Percentiles rank a stretch among this genome's conserved stretches.
Evolutionary conservation across 1,140 invertebrate genomes (phyloP).

Genomic region (Apis laboriosa): DNA sequence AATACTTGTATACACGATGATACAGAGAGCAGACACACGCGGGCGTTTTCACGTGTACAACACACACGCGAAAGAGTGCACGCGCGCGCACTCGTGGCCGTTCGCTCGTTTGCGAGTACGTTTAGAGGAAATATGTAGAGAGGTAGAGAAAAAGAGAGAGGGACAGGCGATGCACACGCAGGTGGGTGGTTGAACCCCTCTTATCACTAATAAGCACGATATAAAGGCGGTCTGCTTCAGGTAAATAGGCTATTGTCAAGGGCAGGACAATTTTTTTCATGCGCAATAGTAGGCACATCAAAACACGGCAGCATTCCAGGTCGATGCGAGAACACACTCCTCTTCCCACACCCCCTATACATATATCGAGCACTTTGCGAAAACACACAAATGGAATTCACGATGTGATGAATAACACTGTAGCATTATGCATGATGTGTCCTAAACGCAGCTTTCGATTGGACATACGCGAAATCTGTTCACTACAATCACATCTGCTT

Average conservation of each 20-base stretch:
- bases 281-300: conserved; percentile 74
- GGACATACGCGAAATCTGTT: conserved; percentile 28
- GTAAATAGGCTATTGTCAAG: conserved; percentile 76
- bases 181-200: conserved; percentile 66
- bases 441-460: not conserved
- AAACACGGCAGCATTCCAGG: conserved; percentile 66
- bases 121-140: conserved; percentile 37
- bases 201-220: conserved; percentile 50
- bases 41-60: conserved; percentile 47
- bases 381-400: conserved; percentile 27
- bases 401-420: conserved; percentile 27
- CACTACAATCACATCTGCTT: conserved; percentile 60
- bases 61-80: conserved; percentile 1
- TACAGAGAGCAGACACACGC: conserved; percentile 28
- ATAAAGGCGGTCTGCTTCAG: conserved; percentile 36
- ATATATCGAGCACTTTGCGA: conserved; percentile 29
- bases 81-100: conserved; percentile 16
- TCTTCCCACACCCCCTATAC: conserved; percentile 35
- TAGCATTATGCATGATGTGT: conserved; percentile 21
- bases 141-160: conserved; percentile 42
- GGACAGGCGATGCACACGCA: conserved; percentile 45
- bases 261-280: conserved; percentile 77
- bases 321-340: conserved; percentile 51
- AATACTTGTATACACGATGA: conserved; percentile 32
- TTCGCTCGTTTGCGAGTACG: conserved; percentile 24